Evolutionary conservation across 2,113 vertebrate genomes (phyloP).

Genomic region (Leptodactylus fuscus): DNA sequence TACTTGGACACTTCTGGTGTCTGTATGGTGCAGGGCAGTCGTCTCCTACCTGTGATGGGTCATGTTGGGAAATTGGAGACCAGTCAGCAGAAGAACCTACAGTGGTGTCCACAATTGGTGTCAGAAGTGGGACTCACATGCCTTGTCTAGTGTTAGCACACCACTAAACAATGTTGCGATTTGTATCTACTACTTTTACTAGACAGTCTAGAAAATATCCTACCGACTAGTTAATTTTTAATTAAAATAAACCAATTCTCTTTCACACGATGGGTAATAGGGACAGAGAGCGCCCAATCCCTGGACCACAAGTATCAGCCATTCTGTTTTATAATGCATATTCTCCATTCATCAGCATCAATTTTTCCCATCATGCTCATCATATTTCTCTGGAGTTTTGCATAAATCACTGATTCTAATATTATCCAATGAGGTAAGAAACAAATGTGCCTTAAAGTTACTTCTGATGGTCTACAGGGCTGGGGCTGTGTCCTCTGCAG

Average conservation of each 20-base stretch:
- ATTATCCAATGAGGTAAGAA: not conserved
- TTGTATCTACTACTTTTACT: not conserved
- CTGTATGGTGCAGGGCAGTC: not conserved
- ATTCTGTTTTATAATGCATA: not conserved
- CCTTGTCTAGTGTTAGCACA: too few species aligned
- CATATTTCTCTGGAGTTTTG: not conserved
- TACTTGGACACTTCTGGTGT: not conserved
- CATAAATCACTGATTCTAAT: not conserved
- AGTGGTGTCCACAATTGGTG: too few species aligned
- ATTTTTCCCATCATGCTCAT: too few species aligned
- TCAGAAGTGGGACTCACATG: too few species aligned
- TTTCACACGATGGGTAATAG: not conserved
- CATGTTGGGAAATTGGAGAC: too few species aligned
- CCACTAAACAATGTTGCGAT: too few species aligned
- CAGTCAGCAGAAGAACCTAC: not conserved
- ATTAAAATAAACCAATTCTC: not conserved
- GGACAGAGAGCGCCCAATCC: not conserved
- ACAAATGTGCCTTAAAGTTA: too few species aligned
- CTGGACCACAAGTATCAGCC: not conserved
- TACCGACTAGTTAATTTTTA: not conserved
- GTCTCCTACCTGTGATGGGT: not conserved
- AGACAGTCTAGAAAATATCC: not conserved
- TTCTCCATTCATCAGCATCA: not conserved
- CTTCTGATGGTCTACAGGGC: too few species aligned
- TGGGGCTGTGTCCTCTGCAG: too few species aligned